These are phyloP conservation scores for Oophaga pumilio DNA, from an alignment of 2,113 vertebrate genomes.

Conservation along the genomic window DNA sequence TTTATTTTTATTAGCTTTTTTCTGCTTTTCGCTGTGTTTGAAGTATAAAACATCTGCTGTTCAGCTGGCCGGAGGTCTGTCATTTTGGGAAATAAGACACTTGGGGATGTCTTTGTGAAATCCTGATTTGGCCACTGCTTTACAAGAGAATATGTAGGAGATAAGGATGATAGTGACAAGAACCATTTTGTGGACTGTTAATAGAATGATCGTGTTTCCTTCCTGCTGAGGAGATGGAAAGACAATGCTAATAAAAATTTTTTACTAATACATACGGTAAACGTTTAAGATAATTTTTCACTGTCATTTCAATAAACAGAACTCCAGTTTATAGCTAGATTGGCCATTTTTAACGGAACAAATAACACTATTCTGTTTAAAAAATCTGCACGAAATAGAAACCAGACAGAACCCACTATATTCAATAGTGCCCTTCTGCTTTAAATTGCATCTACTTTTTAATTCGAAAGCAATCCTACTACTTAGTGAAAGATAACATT, in stretches of 20 bases:
- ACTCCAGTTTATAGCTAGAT: too few relatives aligned
- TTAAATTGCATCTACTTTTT: too few relatives aligned
- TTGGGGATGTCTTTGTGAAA: background rate
- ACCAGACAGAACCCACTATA: too few relatives aligned
- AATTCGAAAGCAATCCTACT: too few relatives aligned
- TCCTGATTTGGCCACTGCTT: background rate
- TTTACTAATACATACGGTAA: background rate
- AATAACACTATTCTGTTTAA: too few relatives aligned
- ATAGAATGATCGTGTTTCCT: background rate
- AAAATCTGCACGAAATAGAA: too few relatives aligned
- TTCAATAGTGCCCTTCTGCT: too few relatives aligned
- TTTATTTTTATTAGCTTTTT: background rate
- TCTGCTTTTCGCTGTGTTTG: background rate
- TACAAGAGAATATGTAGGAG: background rate
- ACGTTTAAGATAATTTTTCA: background rate
- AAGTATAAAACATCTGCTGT: conserved; percentile 20
- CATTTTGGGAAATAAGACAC: background rate
- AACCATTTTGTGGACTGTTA: background rate
- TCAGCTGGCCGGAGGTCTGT: conserved; percentile 20
- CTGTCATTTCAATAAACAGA: too few relatives aligned
- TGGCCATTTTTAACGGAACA: too few relatives aligned
- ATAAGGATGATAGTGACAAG: background rate
- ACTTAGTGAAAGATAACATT: too few relatives aligned
- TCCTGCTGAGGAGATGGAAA: background rate
- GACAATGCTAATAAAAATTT: background rate